Evolutionary conservation across 2,113 vertebrate genomes (phyloP).

Genomic region (Laticauda laticaudata): DNA sequence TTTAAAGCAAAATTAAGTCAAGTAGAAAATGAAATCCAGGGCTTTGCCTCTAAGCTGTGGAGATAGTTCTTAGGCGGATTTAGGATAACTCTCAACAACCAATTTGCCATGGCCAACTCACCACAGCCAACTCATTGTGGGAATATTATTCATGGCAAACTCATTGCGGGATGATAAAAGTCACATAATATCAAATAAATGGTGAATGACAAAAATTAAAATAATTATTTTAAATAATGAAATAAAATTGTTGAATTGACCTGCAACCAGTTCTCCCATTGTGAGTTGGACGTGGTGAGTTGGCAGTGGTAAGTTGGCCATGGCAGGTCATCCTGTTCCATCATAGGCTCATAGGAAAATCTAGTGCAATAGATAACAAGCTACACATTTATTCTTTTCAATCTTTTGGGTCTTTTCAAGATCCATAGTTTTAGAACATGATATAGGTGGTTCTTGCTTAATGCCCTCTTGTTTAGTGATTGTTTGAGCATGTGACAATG

Average conservation of each 20-base stretch:
- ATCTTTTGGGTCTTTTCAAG: not conserved
- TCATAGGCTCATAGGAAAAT: not conserved
- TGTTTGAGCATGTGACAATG: not conserved
- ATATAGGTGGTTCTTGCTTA: not conserved
- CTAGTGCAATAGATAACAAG: not conserved
- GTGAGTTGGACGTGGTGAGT: not conserved
- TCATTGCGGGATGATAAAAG: not conserved
- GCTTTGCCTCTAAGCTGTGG: not conserved
- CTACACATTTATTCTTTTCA: not conserved
- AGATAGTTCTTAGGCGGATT: not conserved
- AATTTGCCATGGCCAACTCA: not conserved
- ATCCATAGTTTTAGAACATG: not conserved
- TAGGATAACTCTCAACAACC: not conserved
- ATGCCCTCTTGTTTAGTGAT: not conserved
- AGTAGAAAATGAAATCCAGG: not conserved
- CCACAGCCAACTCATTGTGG: not conserved
- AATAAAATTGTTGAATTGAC: not conserved
- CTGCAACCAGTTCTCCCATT: not conserved
- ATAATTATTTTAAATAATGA: not conserved
- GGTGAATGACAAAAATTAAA: not conserved
- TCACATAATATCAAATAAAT: not conserved
- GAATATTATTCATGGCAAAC: not conserved
- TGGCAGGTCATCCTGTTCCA: not conserved
- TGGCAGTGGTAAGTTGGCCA: not conserved
- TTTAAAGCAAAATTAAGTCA: not conserved